Evolutionary conservation across 2,797 vertebrate species (phyloP).

Genomic region (Choloepus didactylus): DNA sequence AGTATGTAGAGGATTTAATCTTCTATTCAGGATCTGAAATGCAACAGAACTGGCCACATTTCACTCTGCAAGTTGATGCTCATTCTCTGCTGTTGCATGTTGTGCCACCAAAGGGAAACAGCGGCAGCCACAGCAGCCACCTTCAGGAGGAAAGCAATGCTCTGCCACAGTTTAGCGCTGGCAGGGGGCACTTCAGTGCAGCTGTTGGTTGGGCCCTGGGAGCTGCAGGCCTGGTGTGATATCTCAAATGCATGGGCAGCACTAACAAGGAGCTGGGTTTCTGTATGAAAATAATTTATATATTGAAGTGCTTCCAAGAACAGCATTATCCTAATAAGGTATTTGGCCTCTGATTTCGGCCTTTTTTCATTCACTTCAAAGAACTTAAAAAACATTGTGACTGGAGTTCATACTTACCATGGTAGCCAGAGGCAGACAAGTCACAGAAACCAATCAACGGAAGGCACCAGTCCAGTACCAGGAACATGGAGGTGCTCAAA

Average conservation of each 20-base stretch:
- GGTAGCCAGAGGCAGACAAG: background rate
- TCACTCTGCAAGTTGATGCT: background rate
- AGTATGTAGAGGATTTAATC: background rate
- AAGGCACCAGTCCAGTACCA: background rate
- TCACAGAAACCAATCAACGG: background rate
- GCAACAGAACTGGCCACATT: background rate
- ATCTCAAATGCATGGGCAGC: background rate
- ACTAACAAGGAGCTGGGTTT: conserved; percentile 11
- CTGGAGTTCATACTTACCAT: conserved; percentile 42
- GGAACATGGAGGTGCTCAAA: background rate
- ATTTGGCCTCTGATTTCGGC: conserved; percentile 36
- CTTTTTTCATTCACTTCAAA: conserved; percentile 66
- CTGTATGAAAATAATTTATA: conserved; percentile 35
- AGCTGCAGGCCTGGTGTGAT: background rate
- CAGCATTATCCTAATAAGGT: background rate
- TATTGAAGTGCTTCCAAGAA: conserved; percentile 10
- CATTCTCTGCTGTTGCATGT: background rate
- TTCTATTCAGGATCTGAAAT: conserved; percentile 49
- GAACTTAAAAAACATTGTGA: background rate
- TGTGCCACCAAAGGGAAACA: background rate
- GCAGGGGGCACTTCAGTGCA: background rate
- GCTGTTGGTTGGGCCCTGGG: background rate
- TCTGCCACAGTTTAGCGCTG: background rate
- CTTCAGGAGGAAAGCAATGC: background rate
- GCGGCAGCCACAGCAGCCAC: background rate